phyloP scores from a whole-genome alignment of 2,797 vertebrate species.

The Champsocephalus gunnari region DNA sequence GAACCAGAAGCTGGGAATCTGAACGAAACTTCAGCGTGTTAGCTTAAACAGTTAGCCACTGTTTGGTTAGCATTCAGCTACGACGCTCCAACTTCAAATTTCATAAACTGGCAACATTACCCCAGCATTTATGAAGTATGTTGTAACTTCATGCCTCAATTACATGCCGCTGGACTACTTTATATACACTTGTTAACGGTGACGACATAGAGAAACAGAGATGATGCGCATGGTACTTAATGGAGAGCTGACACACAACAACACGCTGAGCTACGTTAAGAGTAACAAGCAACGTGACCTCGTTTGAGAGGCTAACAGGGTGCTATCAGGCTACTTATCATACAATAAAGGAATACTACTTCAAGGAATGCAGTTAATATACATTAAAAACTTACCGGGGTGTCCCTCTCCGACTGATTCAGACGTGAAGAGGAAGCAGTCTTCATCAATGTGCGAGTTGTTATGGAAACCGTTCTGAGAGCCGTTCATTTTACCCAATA shows the following conservation, averaged over 20 bases:
- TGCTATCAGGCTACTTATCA: slow-evolving; percentile 27
- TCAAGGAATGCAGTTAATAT: neutral
- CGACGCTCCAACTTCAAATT: neutral
- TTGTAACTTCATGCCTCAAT: neutral
- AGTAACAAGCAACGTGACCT: slow-evolving; percentile 34
- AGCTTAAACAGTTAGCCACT: slow-evolving; percentile 30
- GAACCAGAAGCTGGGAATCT: too few species aligned
- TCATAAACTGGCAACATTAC: neutral
- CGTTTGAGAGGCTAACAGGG: slow-evolving; percentile 42
- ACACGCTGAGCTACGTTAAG: slow-evolving; percentile 15
- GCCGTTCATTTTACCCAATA: slow-evolving; percentile 86
- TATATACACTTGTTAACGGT: neutral
- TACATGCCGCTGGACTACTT: neutral
- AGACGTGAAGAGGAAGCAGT: slow-evolving; percentile 94
- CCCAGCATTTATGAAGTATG: accelerated
- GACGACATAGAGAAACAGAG: neutral
- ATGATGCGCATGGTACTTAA: neutral
- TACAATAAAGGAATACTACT: too few species aligned
- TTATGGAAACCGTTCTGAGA: slow-evolving; percentile 89
- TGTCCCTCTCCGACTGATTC: slow-evolving; percentile 97
- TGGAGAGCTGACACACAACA: slow-evolving; percentile 22
- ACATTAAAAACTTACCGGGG: slow-evolving; percentile 85
- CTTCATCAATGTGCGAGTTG: slow-evolving; percentile 87
- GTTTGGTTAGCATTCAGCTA: slow-evolving; percentile 17
- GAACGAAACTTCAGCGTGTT: slow-evolving; percentile 2